Evolutionary conservation across 2,797 vertebrate species (phyloP).

Genomic region (Lutra lutra): DNA sequence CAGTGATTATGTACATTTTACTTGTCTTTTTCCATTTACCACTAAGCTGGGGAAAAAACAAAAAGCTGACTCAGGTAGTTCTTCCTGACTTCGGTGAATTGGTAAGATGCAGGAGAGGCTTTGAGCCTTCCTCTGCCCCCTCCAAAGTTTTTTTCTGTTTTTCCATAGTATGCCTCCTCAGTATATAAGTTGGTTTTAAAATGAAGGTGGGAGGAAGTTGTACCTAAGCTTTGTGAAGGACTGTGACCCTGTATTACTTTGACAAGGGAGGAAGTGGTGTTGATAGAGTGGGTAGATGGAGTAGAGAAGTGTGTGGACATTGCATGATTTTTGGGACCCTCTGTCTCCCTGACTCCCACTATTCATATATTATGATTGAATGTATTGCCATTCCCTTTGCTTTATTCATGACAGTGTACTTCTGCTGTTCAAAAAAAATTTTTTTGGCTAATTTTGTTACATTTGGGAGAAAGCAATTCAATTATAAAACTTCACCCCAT

Average conservation of each 20-base stretch:
- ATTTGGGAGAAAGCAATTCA: conserved; percentile 23
- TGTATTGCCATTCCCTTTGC: not conserved
- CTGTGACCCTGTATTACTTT: not conserved
- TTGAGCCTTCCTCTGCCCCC: not conserved
- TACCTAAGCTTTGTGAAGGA: not conserved
- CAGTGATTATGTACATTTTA: not conserved
- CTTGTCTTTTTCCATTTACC: not conserved
- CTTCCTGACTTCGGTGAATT: not conserved
- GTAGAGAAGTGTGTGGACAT: not conserved
- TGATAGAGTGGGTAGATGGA: not conserved
- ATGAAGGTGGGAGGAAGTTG: not conserved
- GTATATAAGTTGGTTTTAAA: not conserved
- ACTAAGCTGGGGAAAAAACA: not conserved
- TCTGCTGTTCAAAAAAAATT: not conserved
- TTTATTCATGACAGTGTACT: not conserved
- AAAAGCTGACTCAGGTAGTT: not conserved
- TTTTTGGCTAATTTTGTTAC: not conserved
- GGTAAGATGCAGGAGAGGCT: not conserved
- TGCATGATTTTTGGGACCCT: not conserved
- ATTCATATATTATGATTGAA: not conserved
- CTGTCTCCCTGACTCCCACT: not conserved
- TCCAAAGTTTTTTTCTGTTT: not conserved
- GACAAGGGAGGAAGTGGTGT: not conserved
- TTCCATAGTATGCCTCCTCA: not conserved
- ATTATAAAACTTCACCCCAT: not conserved